Evolutionary conservation across 2,113 vertebrate species (phyloP).

Genomic region (Phoenicopterus ruber): DNA sequence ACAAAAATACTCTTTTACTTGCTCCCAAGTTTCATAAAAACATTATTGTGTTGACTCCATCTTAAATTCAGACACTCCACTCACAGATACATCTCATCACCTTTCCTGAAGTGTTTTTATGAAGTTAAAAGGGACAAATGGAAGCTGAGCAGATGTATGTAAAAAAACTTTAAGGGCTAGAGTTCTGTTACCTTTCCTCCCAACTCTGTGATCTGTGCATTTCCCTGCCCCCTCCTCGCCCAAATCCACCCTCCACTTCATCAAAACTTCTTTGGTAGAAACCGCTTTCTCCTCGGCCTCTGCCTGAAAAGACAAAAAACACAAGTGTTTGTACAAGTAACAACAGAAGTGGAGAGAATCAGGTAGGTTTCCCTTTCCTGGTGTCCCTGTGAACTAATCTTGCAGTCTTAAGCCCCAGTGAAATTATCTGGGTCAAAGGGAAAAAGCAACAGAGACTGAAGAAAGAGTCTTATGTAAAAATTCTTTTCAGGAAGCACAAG

Average conservation of each 20-base stretch:
- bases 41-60: background rate
- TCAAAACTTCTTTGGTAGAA: conserved; percentile 99
- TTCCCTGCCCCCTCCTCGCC: conserved; percentile 88
- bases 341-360: background rate
- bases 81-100: background rate
- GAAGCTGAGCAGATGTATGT: background rate
- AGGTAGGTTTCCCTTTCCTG: conserved; percentile 1
- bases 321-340: conserved; percentile 37
- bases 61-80: background rate
- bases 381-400: background rate
- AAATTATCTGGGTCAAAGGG: background rate
- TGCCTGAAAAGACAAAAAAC: conserved; percentile 80
- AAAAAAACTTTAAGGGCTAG: background rate
- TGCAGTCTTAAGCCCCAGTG: background rate
- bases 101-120: background rate
- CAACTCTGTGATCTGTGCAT: conserved; percentile 99
- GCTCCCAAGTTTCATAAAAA: background rate
- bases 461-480: background rate
- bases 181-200: conserved; percentile 92
- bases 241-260: conserved; percentile 96
- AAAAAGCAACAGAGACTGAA: background rate
- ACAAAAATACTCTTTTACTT: background rate
- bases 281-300: conserved; percentile 95
- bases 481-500: background rate
- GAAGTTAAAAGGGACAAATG: conserved; percentile 8